These are phyloP conservation scores for Trichogramma dendrolimi DNA, from an alignment of 2,888 invertebrate species.

Conservation along the genomic window DNA sequence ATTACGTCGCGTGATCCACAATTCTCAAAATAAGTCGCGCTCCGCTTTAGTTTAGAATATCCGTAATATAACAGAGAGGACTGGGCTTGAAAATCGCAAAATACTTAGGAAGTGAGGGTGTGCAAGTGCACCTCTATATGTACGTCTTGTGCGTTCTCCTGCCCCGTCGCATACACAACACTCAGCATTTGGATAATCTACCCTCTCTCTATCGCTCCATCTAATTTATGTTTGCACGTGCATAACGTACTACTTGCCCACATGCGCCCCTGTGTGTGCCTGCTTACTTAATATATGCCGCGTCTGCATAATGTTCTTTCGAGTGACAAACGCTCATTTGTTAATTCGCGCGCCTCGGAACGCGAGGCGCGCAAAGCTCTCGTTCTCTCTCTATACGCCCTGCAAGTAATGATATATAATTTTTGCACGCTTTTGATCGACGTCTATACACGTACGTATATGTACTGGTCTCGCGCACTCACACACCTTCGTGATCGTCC, in stretches of 20 bases:
- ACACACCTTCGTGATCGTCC: no score
- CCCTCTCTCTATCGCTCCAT: constrained; percentile 47
- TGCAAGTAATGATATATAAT: no score
- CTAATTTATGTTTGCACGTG: constrained; percentile 50
- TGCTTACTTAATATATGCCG: constrained; percentile 12
- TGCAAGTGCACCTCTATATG: constrained; percentile 23
- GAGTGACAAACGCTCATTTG: constrained; percentile 47
- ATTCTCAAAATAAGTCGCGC: constrained; percentile 27
- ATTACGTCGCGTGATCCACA: constrained; percentile 26
- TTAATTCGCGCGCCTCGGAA: constrained; percentile 44
- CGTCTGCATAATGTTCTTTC: constrained; percentile 45
- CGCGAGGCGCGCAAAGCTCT: constrained; percentile 44
- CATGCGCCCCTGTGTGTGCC: constrained; percentile 17
- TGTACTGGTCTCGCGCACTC: no score
- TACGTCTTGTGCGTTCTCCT: background rate
- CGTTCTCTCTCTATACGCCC: constrained; percentile 37
- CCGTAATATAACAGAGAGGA: constrained; percentile 2
- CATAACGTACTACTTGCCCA: background rate
- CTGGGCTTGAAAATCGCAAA: no score
- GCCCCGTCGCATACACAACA: constrained; percentile 37
- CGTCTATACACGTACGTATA: no score
- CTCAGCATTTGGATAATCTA: constrained; percentile 50
- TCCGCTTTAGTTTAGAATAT: constrained; percentile 20
- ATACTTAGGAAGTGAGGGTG: background rate
- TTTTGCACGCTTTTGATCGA: no score